A percentile compares a stretch with the other conserved stretches of the same genome.
These are phyloP conservation scores for Drosophila anomelani DNA, from an alignment of 2,888 invertebrate genomes.

Conservation along the genomic window DNA sequence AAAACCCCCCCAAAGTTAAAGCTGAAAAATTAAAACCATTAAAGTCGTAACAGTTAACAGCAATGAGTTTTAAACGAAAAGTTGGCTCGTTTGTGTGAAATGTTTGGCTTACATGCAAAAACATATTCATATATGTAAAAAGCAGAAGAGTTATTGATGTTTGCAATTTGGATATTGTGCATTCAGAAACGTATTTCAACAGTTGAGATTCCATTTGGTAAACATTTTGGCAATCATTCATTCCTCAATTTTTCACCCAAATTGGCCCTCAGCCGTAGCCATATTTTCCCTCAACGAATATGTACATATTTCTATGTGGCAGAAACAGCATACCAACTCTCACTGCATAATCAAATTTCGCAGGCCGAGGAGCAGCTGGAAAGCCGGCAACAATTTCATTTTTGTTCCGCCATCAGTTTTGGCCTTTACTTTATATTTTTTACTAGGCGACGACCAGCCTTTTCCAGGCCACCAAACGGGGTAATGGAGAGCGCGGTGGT, in stretches of 20 bases:
- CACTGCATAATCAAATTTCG: conserved; percentile 55
- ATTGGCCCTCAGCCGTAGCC: conserved; percentile 32
- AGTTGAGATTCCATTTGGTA: conserved; percentile 40
- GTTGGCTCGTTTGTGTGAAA: conserved; percentile 4
- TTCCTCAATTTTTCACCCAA: conserved; percentile 31
- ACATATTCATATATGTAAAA: background rate
- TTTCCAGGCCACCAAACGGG: conserved; percentile 24
- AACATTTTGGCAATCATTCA: conserved; percentile 38
- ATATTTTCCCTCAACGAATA: background rate
- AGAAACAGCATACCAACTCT: conserved; percentile 6
- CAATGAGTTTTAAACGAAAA: conserved; percentile 2
- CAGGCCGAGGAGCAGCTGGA: conserved; percentile 13
- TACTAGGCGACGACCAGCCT: conserved; percentile 17
- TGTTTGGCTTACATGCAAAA: conserved; percentile 10
- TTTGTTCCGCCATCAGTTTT: conserved; percentile 40
- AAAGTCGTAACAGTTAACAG: conserved; percentile 5
- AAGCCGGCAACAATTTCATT: conserved; percentile 66
- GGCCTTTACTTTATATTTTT: conserved; percentile 52
- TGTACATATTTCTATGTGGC: conserved; percentile 1
- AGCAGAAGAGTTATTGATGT: conserved; percentile 25
- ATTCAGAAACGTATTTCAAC: conserved; percentile 24
- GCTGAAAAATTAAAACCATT: conserved; percentile 9
- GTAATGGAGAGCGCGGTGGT: conserved; percentile 3
- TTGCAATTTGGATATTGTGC: conserved; percentile 26
- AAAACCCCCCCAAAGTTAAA: background rate